Evolutionary conservation across 2,113 vertebrate species (phyloP).

Genomic region (Notechis scutatus): DNA sequence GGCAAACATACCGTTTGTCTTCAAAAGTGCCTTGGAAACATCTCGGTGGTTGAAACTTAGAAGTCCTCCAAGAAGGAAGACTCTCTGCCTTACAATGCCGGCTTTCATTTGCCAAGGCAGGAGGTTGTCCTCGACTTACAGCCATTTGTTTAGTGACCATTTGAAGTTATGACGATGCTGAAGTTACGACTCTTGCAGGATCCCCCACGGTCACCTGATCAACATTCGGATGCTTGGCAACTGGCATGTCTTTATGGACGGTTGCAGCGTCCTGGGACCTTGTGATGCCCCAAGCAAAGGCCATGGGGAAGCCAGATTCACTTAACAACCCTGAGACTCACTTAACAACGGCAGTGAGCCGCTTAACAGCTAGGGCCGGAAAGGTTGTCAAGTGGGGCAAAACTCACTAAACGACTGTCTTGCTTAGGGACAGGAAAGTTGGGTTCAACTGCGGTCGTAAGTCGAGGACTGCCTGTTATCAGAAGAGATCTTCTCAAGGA

Average conservation of each 20-base stretch:
- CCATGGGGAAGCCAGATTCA: no score
- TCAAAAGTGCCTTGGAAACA: not conserved
- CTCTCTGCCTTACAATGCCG: not conserved
- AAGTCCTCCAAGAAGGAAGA: not conserved
- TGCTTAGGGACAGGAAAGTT: no score
- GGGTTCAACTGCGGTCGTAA: not conserved
- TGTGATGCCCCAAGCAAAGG: no score
- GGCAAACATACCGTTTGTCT: not conserved
- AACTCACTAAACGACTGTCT: no score
- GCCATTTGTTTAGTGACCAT: not conserved
- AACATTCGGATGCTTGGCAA: not conserved
- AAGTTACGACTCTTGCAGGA: not conserved
- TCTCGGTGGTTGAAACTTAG: not conserved
- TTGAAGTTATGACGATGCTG: rapidly evolving
- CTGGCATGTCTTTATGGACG: no score
- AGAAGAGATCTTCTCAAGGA: not conserved
- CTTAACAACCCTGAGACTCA: no score
- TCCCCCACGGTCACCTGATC: not conserved
- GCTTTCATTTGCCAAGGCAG: not conserved
- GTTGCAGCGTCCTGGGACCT: no score
- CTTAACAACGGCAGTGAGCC: no score
- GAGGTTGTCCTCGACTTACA: not conserved
- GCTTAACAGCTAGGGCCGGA: no score
- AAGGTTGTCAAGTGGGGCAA: no score
- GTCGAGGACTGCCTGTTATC: not conserved